phyloP scores from a whole-genome alignment of 64 coral and sea anemone genomes.

The Montipora foliosa region DNA sequence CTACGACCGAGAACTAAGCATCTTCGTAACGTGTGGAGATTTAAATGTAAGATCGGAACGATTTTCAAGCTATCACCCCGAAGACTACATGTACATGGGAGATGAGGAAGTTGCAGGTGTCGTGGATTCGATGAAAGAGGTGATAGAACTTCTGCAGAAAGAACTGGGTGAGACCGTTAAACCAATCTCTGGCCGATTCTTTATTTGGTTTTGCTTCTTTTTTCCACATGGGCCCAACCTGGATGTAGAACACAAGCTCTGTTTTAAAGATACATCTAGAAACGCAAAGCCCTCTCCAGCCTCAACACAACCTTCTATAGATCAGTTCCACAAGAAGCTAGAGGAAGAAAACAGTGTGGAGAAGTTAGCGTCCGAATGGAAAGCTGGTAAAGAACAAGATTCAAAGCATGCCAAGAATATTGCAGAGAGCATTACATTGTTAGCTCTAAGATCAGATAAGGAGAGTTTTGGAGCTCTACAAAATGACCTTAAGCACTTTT shows the following conservation, averaged over 20 bases:
- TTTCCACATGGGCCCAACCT: constrained; percentile 36
- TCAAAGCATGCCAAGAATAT: constrained; percentile 1
- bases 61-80: constrained; percentile 15
- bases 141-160: constrained; percentile 63
- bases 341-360: background rate
- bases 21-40: constrained; percentile 70
- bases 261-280: constrained; percentile 51
- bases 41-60: constrained; percentile 26
- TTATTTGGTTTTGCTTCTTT: constrained; percentile 76
- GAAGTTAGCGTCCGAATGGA: background rate
- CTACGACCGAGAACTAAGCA: constrained; percentile 56
- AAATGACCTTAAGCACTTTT: constrained; percentile 12
- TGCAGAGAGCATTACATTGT: constrained; percentile 4
- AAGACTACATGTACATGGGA: constrained; percentile 45
- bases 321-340: constrained; percentile 18
- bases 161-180: constrained; percentile 69
- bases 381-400: background rate
- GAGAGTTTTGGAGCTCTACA: constrained; percentile 8
- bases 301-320: constrained; percentile 6
- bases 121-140: constrained; percentile 53
- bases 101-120: constrained; percentile 23
- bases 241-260: constrained; percentile 49
- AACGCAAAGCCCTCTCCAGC: constrained; percentile 53
- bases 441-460: constrained; percentile 49
- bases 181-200: constrained; percentile 58